phyloP scores from a whole-genome alignment of 2,888 invertebrate genomes.

The Xanthia icteritia region DNA sequence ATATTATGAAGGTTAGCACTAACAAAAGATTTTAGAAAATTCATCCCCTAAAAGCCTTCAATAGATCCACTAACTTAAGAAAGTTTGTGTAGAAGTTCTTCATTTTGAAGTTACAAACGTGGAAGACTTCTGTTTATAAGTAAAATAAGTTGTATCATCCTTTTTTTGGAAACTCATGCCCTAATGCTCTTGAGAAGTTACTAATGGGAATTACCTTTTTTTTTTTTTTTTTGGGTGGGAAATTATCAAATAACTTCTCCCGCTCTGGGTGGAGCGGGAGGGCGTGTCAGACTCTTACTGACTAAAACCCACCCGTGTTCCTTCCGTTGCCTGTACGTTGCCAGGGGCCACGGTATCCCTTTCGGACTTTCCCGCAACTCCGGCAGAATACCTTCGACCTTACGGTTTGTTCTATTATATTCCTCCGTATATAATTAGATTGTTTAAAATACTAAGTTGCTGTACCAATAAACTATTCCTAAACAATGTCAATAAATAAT shows the following conservation, averaged over 20 bases:
- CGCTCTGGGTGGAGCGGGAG: no score
- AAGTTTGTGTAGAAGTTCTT: background rate
- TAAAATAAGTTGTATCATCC: background rate
- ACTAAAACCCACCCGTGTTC: no score
- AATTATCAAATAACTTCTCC: no score
- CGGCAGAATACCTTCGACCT: background rate
- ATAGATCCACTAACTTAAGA: no score
- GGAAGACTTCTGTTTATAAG: background rate
- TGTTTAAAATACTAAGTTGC: background rate
- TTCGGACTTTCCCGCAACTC: no score
- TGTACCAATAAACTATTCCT: background rate
- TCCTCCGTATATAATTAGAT: background rate
- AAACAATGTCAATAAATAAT: background rate
- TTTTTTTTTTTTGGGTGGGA: no score
- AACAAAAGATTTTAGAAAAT: background rate
- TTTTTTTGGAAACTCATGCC: background rate
- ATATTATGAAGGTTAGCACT: background rate
- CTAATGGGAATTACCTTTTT: no score
- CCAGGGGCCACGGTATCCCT: no score
- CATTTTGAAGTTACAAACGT: background rate
- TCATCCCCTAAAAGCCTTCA: background rate
- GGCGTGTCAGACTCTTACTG: no score
- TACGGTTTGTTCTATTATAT: background rate
- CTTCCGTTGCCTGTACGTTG: no score
- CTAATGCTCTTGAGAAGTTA: background rate